These are phyloP conservation scores for Litocranius walleri DNA, from an alignment of 2,113 vertebrate species.

Conservation along the genomic window DNA sequence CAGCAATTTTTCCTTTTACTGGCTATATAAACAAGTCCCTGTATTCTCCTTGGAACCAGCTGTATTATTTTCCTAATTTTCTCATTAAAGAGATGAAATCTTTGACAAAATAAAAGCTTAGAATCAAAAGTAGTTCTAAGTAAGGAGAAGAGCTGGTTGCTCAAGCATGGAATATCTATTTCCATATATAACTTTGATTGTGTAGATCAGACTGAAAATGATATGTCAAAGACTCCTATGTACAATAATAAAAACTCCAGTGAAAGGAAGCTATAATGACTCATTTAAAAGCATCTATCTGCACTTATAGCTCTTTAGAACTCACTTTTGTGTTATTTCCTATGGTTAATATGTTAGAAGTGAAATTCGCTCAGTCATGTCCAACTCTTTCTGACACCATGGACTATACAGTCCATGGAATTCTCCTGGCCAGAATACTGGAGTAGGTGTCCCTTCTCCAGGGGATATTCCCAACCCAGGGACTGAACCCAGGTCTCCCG, in stretches of 20 bases:
- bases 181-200: conserved; percentile 7
- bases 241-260: neutral
- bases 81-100: neutral
- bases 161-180: conserved; percentile 15
- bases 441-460: neutral
- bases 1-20: neutral
- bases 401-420: neutral
- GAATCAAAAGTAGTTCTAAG: conserved; percentile 6
- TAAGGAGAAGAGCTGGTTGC: neutral
- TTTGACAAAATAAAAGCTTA: neutral
- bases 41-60: neutral
- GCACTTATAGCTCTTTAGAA: neutral
- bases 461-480: neutral
- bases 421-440: neutral
- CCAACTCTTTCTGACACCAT: rapidly evolving
- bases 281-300: neutral
- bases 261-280: neutral
- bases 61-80: neutral
- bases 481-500: neutral
- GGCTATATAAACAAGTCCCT: neutral
- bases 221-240: neutral
- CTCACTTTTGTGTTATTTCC: neutral
- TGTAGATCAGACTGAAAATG: neutral
- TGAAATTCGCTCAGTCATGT: neutral
- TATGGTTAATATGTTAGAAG: neutral